Base-by-base conservation (phyloP, 2,888 invertebrate genomes). In the Eupithecia subfuscata region DNA sequence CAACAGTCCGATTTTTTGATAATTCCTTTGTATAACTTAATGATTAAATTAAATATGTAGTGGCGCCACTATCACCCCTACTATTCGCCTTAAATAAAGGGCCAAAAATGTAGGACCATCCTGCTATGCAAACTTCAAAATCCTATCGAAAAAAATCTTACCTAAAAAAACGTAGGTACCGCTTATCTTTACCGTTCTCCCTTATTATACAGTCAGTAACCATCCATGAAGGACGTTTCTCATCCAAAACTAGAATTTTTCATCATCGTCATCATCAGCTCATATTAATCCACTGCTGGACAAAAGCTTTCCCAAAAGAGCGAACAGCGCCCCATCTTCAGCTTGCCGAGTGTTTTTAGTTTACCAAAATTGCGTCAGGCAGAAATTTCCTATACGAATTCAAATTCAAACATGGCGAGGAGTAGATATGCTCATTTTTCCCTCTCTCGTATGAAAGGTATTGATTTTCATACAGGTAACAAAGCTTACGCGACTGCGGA, bases 401-500 rank as follows among this genome's bases (percentile, higher is more conserved):
- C 5, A 12, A 22, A 60, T 22, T 52, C 4, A 22, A n/a, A 56
- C 56, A 60, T 25, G 5, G 60, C 60, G 12, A 48, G 22, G 18
- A 48, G 56, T 56, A 22, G 16, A 9, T 22, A 64, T 64, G 30
- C 18, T 64, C 64, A 64, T 76, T 76, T 75, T 74, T 37, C 70
- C 70, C 25, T 71, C 74, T 74, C 74, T 16, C 68, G 69, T 71
- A 77, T 70, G 65, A 60, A 70, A 70, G 30, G 60, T 77, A 77
- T 77, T 77, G 77, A 77, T 77, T 77, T 77, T 77, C 52, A 48
- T 43, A 70, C 74, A 77, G 77, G 74, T 74, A 70, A 72, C 72
- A 70, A 69, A 73, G 76, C 71, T 70, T 78, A 79, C 72, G 71
- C 78, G 74, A 76, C 76, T 76, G 71, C 73, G 78, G 78, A 78